Percentiles rank a stretch among this genome's conserved stretches.
phyloP scores from a whole-genome alignment of 92 coral and sea anemone genomes.

The Blastomussa wellsi region DNA sequence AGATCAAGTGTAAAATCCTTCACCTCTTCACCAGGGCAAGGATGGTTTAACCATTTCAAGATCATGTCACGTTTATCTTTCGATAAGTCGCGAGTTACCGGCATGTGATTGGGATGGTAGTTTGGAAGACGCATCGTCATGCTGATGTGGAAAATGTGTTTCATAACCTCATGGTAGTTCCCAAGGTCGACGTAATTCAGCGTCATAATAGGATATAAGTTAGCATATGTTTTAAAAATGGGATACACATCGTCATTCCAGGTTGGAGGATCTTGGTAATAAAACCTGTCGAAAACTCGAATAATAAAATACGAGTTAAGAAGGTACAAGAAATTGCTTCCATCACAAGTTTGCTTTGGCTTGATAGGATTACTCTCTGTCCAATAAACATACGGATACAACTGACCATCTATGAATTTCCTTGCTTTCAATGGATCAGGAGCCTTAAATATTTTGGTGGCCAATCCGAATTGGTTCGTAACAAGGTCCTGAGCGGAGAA shows the following conservation, averaged over 20 bases:
- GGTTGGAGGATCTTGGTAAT: conserved; percentile 26
- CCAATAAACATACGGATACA: conserved; percentile 34
- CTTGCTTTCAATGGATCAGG: conserved; percentile 31
- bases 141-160: conserved; percentile 19
- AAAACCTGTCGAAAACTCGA: conserved; percentile 33
- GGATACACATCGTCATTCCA: conserved; percentile 50
- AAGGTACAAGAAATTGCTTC: conserved; percentile 7
- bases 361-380: neutral
- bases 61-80: conserved; percentile 39
- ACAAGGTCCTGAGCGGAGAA: neutral
- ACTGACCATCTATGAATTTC: conserved; percentile 48
- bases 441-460: neutral
- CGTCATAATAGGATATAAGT: conserved; percentile 53
- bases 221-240: conserved; percentile 45
- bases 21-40: conserved; percentile 39
- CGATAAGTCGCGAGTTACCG: conserved; percentile 58
- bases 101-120: conserved; percentile 46
- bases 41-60: conserved; percentile 46
- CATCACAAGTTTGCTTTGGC: conserved; percentile 8
- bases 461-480: conserved; percentile 18
- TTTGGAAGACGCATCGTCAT: conserved; percentile 30
- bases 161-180: conserved; percentile 38
- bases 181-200: conserved; percentile 44
- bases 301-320: conserved; percentile 23
- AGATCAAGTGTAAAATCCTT: conserved; percentile 45